Percentiles rank a stretch among this genome's conserved stretches.
phyloP scores from a whole-genome alignment of 1,140 invertebrate genomes.

The Zaprionus camerounensis region DNA sequence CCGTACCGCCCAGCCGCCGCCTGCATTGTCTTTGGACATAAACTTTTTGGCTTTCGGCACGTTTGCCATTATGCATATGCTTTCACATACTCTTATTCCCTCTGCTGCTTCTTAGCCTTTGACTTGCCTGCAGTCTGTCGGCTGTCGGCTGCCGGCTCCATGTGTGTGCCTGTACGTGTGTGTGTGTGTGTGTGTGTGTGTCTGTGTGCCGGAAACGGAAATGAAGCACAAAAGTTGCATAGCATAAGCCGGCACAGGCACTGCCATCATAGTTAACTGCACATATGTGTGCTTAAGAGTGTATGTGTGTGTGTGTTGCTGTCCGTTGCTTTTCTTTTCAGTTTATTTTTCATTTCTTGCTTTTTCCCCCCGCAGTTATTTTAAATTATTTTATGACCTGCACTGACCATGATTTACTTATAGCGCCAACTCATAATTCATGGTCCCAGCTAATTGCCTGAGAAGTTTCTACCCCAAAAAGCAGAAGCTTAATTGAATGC shows the following conservation, averaged over 20 bases:
- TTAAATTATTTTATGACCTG: slow-evolving; percentile 56
- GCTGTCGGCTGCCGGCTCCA: slow-evolving; percentile 4
- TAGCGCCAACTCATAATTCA: slow-evolving; percentile 41
- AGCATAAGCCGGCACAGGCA: slow-evolving; percentile 42
- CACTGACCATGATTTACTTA: slow-evolving; percentile 55
- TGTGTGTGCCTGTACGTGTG: background rate
- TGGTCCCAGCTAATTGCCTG: slow-evolving; percentile 40
- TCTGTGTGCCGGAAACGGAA: slow-evolving; percentile 46
- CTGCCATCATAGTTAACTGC: slow-evolving; percentile 45
- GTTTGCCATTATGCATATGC: slow-evolving; percentile 56
- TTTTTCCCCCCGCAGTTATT: slow-evolving; percentile 27
- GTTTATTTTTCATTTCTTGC: slow-evolving; percentile 14
- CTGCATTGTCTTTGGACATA: slow-evolving; percentile 45
- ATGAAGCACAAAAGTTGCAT: slow-evolving; percentile 53
- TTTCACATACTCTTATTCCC: slow-evolving; percentile 25
- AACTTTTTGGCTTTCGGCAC: slow-evolving; percentile 53
- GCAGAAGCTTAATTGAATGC: slow-evolving; percentile 42
- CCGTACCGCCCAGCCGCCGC: background rate
- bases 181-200: slow-evolving; percentile 6
- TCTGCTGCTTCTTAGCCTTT: slow-evolving; percentile 38
- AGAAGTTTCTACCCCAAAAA: slow-evolving; percentile 2
- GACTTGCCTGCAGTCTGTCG: slow-evolving; percentile 30
- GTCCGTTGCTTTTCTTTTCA: slow-evolving; percentile 1
- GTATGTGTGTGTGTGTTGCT: slow-evolving; percentile 2
- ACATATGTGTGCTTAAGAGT: slow-evolving; percentile 1